A percentile compares a stretch with the other conserved stretches of the same genome.
Evolutionary conservation across 1,140 invertebrate genomes (phyloP).

Genomic region (Euglossa dilemma): DNA sequence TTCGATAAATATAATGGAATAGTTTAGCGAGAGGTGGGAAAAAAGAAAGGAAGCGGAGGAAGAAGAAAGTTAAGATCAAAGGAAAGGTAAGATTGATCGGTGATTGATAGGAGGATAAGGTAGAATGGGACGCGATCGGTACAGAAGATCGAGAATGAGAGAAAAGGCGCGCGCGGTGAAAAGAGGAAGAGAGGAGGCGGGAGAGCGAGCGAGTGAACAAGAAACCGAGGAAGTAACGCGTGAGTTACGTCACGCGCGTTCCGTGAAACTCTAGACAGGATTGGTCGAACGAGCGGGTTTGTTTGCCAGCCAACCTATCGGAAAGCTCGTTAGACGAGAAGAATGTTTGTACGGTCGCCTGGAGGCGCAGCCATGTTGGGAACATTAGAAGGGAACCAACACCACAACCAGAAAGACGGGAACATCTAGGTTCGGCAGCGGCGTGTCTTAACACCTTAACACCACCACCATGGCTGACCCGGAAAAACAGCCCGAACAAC

Average conservation of each 20-base stretch:
- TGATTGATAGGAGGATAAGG: background rate
- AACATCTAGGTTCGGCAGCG: slow-evolving; percentile 86
- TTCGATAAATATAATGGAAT: background rate
- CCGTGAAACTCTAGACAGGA: slow-evolving; percentile 49
- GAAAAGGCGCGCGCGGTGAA: background rate
- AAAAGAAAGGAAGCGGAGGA: background rate
- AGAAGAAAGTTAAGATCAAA: background rate
- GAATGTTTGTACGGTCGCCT: slow-evolving; percentile 72
- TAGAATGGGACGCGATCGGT: background rate
- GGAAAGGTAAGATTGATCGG: background rate
- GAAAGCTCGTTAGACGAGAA: slow-evolving; percentile 62
- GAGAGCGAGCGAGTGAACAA: slow-evolving; percentile 12
- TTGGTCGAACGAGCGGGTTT: slow-evolving; percentile 50
- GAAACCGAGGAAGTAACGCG: slow-evolving; percentile 36
- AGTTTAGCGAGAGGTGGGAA: background rate
- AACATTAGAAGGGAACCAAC: slow-evolving; percentile 84
- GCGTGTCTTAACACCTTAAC: slow-evolving; percentile 85
- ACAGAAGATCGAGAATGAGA: background rate
- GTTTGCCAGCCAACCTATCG: slow-evolving; percentile 52
- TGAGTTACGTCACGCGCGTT: slow-evolving; percentile 42
- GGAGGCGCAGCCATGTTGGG: slow-evolving; percentile 73
- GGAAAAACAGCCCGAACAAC: slow-evolving; percentile 88
- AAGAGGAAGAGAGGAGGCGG: background rate
- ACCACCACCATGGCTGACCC: slow-evolving; percentile 89
- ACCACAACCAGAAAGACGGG: slow-evolving; percentile 84